Base-by-base conservation (phyloP, 2,888 invertebrate species). In the Drosophila melanocephala region DNA sequence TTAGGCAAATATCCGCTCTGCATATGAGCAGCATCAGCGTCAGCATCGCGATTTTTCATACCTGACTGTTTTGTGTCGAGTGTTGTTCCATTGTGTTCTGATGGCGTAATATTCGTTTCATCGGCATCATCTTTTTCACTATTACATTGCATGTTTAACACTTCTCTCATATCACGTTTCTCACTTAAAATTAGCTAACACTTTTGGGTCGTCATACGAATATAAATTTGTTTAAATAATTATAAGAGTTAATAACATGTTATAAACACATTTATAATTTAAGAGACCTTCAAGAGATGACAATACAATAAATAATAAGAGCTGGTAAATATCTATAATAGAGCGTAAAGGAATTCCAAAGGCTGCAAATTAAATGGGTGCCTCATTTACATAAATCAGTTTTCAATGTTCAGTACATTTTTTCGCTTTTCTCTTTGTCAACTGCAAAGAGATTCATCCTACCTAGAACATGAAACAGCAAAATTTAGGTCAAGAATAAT, bases 401-500 rank as follows among this genome's bases (percentile, higher is more conserved):
- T 57, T 58, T 68, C 35, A 32, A 65, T 60, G 60, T 73, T 65
- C 59, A 58, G 50, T 47, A 57, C 51, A 59, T 56, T 37, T 35
- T 53, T 50, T 72, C 22, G 5, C 42, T 58, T 22, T 30, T 57
- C 68, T 68, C 75, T 75, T 68, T 68, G 62, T 50, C 53, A 47
- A 32, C 28, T 53, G 53, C 33, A 42, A 70, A 75, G 75, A 70
- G 65, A 69, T 53, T 59, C 61, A 72, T 72, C 59, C 52, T 66
- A 69, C 69, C 83, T 72, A 82, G 47, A 57, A 57, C 67, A 72
- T 87, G 72, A 74, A 82, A 79, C 69, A 74, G 69, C 75, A 62
- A 75, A 79, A 90, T 85, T 86, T 87, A 88, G 90, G 87, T 88
- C 90, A 87, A 90, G 88, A 86, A 88, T 90, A 77, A 81, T 79